Evolutionary conservation across 2,797 vertebrate genomes (phyloP).

Genomic region (Crypturellus tataupa): DNA sequence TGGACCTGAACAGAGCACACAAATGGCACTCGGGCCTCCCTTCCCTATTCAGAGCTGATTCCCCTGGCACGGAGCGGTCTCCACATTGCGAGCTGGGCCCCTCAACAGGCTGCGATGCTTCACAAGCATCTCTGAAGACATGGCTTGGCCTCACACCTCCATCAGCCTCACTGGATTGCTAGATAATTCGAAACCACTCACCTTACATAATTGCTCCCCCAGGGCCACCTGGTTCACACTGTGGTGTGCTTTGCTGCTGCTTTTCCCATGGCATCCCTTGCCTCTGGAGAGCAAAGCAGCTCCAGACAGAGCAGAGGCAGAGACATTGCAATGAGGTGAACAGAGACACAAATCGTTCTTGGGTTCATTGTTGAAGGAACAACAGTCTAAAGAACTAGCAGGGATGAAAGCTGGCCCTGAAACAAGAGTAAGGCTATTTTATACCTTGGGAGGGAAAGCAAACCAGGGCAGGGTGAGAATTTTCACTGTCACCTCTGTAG

Average conservation of each 20-base stretch:
- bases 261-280: slow-evolving; percentile 26
- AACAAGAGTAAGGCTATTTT: neutral
- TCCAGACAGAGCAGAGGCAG: neutral
- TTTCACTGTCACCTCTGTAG: neutral
- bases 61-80: neutral
- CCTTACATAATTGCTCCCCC: neutral
- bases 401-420: slow-evolving; percentile 33
- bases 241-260: neutral
- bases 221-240: neutral
- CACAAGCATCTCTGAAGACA: neutral
- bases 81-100: neutral
- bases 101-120: neutral
- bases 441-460: neutral
- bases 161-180: neutral
- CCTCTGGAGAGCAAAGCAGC: neutral
- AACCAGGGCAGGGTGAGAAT: neutral
- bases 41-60: neutral
- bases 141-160: neutral
- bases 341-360: slow-evolving; percentile 32
- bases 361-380: slow-evolving; percentile 30
- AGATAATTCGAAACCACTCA: neutral
- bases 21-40: neutral
- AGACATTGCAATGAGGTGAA: neutral
- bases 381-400: neutral
- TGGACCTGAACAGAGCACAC: rapidly evolving